Conservation (phyloP, 2,797 vertebrate species). For the Alauda arvensis region DNA sequence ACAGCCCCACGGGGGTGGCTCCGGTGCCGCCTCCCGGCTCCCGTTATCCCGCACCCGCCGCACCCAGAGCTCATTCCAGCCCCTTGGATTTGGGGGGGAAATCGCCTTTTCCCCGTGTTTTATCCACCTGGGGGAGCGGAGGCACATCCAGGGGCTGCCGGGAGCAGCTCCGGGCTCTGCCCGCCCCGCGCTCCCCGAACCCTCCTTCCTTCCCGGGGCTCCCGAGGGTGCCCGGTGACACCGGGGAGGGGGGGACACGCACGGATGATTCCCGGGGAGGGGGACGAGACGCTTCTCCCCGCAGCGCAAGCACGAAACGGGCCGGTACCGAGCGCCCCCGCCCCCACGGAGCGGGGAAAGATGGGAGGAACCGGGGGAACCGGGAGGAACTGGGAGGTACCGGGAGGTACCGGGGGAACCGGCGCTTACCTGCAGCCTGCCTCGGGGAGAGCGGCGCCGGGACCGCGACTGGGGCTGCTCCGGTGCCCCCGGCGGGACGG, state of each 20-base stretch:
- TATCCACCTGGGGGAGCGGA: background rate
- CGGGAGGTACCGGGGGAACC: background rate
- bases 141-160: background rate
- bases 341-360: background rate
- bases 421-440: slow-evolving; percentile 28
- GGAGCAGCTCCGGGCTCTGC: background rate
- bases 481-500: background rate
- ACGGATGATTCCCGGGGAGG: background rate
- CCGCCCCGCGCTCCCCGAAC: background rate
- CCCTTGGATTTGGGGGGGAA: fast-evolving
- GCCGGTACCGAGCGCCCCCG: background rate
- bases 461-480: background rate
- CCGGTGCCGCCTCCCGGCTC: background rate
- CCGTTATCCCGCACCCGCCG: background rate
- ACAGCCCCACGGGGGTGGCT: background rate
- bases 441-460: background rate
- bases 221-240: background rate
- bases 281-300: background rate
- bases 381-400: too few species aligned
- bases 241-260: background rate
- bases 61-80: fast-evolving
- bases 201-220: background rate
- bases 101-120: background rate
- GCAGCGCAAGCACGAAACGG: background rate
- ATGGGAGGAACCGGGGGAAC: background rate